Evolutionary conservation across 2,113 vertebrate genomes (phyloP), one percentile per base, ranked within the genome.

Genomic region (Glaucomys volans): DNA sequence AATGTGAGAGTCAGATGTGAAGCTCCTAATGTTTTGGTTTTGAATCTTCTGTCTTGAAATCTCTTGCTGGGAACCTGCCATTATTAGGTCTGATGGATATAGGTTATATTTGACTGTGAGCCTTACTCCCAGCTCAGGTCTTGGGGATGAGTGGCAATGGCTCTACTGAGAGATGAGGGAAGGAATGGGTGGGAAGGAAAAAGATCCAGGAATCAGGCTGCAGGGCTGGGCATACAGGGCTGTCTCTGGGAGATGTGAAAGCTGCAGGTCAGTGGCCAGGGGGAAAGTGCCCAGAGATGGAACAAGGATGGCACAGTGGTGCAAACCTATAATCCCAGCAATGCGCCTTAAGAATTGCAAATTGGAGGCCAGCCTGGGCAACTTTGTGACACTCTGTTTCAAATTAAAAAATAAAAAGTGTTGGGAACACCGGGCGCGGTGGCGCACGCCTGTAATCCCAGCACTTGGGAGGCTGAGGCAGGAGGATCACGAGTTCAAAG

Each of bases 1-100:
- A 87, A 30, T 35, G 14, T 66, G 62, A 89, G 11, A 40, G 42
- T 32, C 50, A n/a, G 32, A 92, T 59, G 42, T 94, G 50, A 81
- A 57, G 50, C 20, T 32, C 42, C 54, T 57, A 42, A 59, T 35
- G 1, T n/a, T 90, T 93, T 81, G 52, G 13, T 32, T 71, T 14
- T 94, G 59, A 76, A 64, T n/a, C 42, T 50, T 88, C 26, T 66
- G 26, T 81, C 76, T 50, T 71, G 66, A 93, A 91, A 85, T 40
- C 37, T 72, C 32, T 71, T 82, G 22, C 30, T 80, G 71, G 54
- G 42, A 40, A 62, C 57, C 69, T 66, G 59, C n/a, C 66, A 10
- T 10, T 32, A 26, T 40, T 59, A 69, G 62, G 42, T 88, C 47
- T 95, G 35, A 52, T 32, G 59, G 42, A 47, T 66, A 66, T 0